phyloP scores from a whole-genome alignment of 2,113 vertebrate genomes.

The Pycnonotus jocosus region DNA sequence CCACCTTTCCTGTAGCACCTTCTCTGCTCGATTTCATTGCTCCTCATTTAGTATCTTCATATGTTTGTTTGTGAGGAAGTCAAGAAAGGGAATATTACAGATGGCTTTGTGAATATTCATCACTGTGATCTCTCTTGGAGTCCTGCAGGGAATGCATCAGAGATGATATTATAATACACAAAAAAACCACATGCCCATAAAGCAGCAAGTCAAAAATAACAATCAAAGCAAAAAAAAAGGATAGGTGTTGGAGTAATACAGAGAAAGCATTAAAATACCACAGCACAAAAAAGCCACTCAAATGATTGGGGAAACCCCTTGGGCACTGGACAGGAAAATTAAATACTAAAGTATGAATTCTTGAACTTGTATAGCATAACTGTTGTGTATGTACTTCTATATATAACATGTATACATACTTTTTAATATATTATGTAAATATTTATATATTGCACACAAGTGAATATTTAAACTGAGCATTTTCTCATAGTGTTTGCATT shows the following conservation, averaged over 20 bases:
- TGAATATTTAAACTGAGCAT: not conserved
- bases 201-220: not conserved
- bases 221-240: not conserved
- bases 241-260: not conserved
- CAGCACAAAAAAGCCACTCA: not conserved
- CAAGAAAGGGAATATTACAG: conserved; percentile 87
- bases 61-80: conserved; percentile 94
- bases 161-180: not conserved
- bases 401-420: not conserved
- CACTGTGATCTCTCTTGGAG: conserved; percentile 90
- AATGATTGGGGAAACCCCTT: not conserved
- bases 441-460: not conserved
- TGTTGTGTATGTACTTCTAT: not conserved
- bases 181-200: not conserved
- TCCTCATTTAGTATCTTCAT: conserved; percentile 84
- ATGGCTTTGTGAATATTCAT: conserved; percentile 95
- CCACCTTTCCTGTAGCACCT: conserved; percentile 15
- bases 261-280: not conserved
- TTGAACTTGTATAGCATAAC: not conserved
- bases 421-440: not conserved
- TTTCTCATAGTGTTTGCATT: not conserved
- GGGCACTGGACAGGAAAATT: not conserved
- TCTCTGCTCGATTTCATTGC: conserved; percentile 58
- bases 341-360: not conserved
- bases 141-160: conserved; percentile 72